Base-by-base conservation (phyloP, 2,797 vertebrate genomes). In the Setipinna tenuifilis region DNA sequence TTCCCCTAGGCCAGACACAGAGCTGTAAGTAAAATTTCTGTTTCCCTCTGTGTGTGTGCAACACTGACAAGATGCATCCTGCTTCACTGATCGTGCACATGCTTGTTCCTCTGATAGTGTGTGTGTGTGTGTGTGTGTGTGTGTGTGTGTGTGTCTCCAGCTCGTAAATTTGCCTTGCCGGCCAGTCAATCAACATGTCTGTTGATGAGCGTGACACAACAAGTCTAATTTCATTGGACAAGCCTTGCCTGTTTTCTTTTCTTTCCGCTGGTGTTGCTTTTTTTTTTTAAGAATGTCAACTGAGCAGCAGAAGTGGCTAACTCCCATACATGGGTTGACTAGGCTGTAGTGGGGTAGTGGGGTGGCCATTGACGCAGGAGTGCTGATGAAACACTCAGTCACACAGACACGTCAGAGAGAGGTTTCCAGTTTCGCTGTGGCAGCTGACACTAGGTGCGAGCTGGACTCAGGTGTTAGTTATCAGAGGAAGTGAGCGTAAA, bases 51-150 rank as follows among this genome's bases (percentile, higher is more conserved):
- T 54, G 50, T 54, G 50, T 54, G 82, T 83, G 58, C 78, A 71
- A 83, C 48, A 41, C n/a, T 71, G 35, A 25, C 28, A 68, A 87
- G 59, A 54, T 82, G 81, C 75, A 75, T 86, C 87, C 86, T 82
- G 82, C 86, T 83, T 80, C 41, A 35, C 59, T 3, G 75, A n/a
- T 28, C 31, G 44, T 11, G 50, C 46, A 57, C 23, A 21, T 25
- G 78, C 54, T 81, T 87, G 89, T 23, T 62, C 68, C 54, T 78
- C 71, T 44, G 35, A 41, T 78, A 78, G 50, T 54, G 50, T 54
- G 50, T 14, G 7, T 54, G 50, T 14, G 50, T 54, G 50, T 14
- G 14, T 54, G 50, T 54, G 35, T 41, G 35, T 41, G 35, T 41
- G 35, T 41, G 35, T 41, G 35, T 41, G 35, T 41, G 35, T 41